Conservation (phyloP, 2,797 vertebrate genomes). For the Botia kubotai region DNA sequence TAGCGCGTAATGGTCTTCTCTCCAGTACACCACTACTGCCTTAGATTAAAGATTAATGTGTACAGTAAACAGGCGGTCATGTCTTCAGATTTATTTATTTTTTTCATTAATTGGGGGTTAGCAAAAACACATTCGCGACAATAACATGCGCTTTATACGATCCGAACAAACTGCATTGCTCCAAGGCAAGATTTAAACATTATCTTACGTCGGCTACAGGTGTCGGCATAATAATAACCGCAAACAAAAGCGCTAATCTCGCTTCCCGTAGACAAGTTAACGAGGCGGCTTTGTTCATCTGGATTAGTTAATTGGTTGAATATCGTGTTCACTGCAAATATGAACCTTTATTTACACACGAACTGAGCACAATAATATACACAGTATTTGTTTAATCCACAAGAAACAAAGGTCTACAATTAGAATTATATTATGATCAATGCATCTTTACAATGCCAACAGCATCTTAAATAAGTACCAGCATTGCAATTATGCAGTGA, state of each 20-base stretch:
- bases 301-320: slow-evolving; percentile 57
- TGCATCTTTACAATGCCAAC: neutral
- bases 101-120: slow-evolving; percentile 21
- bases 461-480: neutral
- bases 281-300: slow-evolving; percentile 55
- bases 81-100: slow-evolving; percentile 24
- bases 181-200: slow-evolving; percentile 43
- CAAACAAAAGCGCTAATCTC: slow-evolving; percentile 59
- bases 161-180: slow-evolving; percentile 10
- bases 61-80: slow-evolving; percentile 9
- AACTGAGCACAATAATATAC: slow-evolving; percentile 33
- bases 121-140: neutral
- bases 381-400: neutral
- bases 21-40: slow-evolving; percentile 49
- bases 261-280: slow-evolving; percentile 51
- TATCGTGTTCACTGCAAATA: slow-evolving; percentile 52
- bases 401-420: neutral
- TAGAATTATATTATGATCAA: neutral
- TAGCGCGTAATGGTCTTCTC: slow-evolving; percentile 62
- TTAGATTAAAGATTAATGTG: slow-evolving; percentile 47
- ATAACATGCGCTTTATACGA: neutral
- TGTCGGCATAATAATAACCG: slow-evolving; percentile 56
- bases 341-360: slow-evolving; percentile 34
- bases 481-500: too few species aligned
- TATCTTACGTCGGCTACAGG: slow-evolving; percentile 37